Percentiles rank a stretch among this genome's conserved stretches.
phyloP scores from a whole-genome alignment of 2,113 vertebrate species.

The Petrocephalus microphthalmus region DNA sequence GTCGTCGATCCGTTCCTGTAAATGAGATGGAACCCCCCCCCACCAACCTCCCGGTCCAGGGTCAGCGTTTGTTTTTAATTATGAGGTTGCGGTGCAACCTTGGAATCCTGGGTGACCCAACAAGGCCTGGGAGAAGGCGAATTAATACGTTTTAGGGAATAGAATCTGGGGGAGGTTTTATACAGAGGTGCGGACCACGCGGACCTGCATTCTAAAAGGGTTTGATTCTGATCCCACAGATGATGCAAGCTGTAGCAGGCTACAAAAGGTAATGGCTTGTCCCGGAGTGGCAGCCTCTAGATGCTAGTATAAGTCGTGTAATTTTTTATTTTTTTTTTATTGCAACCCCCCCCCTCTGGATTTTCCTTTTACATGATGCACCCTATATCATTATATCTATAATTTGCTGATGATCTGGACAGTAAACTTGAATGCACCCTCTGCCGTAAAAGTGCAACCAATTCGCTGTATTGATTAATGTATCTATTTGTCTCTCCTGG shows the following conservation, averaged over 20 bases:
- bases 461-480: conserved; percentile 14
- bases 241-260: background rate
- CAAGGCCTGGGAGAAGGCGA: background rate
- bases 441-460: conserved; percentile 12
- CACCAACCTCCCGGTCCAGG: conserved; percentile 48
- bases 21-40: conserved; percentile 64
- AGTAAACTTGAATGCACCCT: conserved; percentile 6
- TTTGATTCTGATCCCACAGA: background rate
- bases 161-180: background rate
- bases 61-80: background rate
- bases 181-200: background rate
- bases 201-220: background rate
- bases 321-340: background rate
- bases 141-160: conserved; percentile 4
- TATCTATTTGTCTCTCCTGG: conserved; percentile 16
- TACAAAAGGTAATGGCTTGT: conserved; percentile 5
- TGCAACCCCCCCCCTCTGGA: background rate
- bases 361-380: conserved; percentile 6
- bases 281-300: background rate
- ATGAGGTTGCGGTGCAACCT: background rate
- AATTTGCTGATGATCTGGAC: conserved; percentile 16
- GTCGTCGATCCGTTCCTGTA: conserved; percentile 68
- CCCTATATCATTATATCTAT: conserved; percentile 14
- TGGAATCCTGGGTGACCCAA: conserved; percentile 1
- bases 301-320: background rate